Conservation (phyloP, 2,888 invertebrate species). For the Aromia moschata region DNA sequence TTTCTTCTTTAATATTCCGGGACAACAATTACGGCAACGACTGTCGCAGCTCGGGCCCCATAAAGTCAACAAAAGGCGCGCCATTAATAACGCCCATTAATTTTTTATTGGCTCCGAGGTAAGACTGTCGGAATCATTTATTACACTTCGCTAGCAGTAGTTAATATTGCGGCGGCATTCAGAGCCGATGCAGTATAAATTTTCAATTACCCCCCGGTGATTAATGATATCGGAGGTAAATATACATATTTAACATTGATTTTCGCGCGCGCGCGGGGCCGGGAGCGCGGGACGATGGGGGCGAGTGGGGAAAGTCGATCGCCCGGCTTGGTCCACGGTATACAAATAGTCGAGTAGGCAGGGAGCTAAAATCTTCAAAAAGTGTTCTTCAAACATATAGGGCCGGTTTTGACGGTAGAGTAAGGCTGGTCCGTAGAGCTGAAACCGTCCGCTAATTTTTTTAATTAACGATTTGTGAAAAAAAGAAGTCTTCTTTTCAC, state of each 20-base stretch:
- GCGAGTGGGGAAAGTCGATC: slow-evolving; percentile 21
- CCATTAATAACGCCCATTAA: slow-evolving; percentile 6
- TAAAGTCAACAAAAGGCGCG: neutral
- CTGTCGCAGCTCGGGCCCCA: neutral
- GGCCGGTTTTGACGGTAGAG: too few species aligned
- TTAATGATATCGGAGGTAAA: slow-evolving; percentile 34
- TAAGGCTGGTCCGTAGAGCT: too few species aligned
- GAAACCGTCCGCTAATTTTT: too few species aligned
- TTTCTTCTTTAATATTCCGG: too few species aligned
- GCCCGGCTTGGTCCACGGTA: too few species aligned
- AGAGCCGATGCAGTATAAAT: slow-evolving; percentile 38
- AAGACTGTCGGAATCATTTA: slow-evolving; percentile 2
- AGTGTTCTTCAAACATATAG: too few species aligned
- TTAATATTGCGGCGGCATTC: slow-evolving; percentile 32
- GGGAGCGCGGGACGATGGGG: slow-evolving; percentile 13
- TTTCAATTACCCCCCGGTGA: slow-evolving; percentile 36
- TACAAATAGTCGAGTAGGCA: too few species aligned
- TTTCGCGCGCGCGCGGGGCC: slow-evolving; percentile 18
- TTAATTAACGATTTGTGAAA: too few species aligned
- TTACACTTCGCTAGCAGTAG: slow-evolving; percentile 28
- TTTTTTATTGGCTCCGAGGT: slow-evolving; percentile 4
- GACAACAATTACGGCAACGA: too few species aligned
- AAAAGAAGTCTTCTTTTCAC: too few species aligned
- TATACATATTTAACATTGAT: slow-evolving; percentile 37
- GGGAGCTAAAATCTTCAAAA: too few species aligned